A percentile compares a stretch with the other conserved stretches of the same genome.
Evolutionary conservation across 2,888 invertebrate species (phyloP).

Genomic region (Protodeltote pygarga): DNA sequence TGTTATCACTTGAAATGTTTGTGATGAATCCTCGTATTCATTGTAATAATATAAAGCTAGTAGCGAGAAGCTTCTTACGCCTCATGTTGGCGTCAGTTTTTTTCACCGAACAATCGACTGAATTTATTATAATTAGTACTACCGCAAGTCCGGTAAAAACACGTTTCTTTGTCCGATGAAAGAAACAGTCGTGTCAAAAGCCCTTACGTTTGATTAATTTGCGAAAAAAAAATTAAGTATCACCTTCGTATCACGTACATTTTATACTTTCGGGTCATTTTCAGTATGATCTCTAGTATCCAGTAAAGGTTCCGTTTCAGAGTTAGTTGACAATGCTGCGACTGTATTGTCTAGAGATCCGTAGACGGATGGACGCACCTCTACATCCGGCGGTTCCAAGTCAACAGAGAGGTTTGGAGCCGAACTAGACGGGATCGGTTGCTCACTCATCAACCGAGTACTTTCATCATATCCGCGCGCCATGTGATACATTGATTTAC

Average conservation of each 20-base stretch:
- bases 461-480: slow-evolving; percentile 90
- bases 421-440: slow-evolving; percentile 69
- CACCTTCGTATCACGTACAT: slow-evolving; percentile 17
- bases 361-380: slow-evolving; percentile 70
- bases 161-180: no score
- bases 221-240: slow-evolving; percentile 28
- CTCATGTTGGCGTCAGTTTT: no score
- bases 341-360: slow-evolving; percentile 75
- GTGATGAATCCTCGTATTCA: slow-evolving; percentile 28
- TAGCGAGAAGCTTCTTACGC: no score
- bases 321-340: slow-evolving; percentile 56
- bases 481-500: slow-evolving; percentile 92
- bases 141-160: no score
- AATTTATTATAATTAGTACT: no score
- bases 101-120: no score
- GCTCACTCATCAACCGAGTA: slow-evolving; percentile 73
- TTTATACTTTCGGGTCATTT: slow-evolving; percentile 67
- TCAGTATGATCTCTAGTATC: slow-evolving; percentile 46
- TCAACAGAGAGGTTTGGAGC: slow-evolving; percentile 71
- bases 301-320: slow-evolving; percentile 72
- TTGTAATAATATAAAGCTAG: slow-evolving; percentile 11
- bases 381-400: slow-evolving; percentile 63
- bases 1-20: slow-evolving; percentile 20
- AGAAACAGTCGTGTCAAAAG: no score
- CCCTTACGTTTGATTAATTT: slow-evolving; percentile 4